phyloP scores from a whole-genome alignment of 2,113 vertebrate species.

The Chloebia gouldiae region DNA sequence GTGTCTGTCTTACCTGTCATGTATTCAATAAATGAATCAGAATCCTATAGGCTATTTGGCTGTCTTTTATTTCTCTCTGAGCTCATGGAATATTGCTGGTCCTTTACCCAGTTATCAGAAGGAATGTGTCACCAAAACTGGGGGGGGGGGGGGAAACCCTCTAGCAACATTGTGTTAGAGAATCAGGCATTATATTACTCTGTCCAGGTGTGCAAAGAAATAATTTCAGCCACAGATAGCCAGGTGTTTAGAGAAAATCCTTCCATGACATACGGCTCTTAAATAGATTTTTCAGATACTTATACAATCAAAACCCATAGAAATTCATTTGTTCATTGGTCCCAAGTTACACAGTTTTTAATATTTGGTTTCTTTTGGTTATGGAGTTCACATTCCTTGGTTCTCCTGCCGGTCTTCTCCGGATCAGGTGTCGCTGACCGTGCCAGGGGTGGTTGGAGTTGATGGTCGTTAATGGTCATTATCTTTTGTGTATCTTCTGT shows the following conservation, averaged over 20 bases:
- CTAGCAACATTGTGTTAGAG: neutral
- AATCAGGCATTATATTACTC: neutral
- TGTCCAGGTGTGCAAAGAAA: neutral
- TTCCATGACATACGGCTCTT: neutral
- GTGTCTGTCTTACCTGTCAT: slow-evolving; percentile 46
- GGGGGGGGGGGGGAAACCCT: too few species aligned
- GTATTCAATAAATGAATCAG: slow-evolving; percentile 65
- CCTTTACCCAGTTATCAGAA: accelerated
- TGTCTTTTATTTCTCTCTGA: neutral
- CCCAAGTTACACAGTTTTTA: neutral
- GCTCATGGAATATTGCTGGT: neutral
- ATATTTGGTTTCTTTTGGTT: neutral
- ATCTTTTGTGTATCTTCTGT: neutral
- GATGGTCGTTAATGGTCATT: neutral
- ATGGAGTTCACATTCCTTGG: neutral
- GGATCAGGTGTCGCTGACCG: neutral
- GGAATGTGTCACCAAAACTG: neutral
- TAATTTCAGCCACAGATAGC: neutral
- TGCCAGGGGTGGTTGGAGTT: neutral
- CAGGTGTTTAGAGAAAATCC: neutral
- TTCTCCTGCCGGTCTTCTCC: neutral
- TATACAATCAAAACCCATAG: neutral
- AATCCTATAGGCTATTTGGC: neutral
- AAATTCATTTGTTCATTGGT: neutral
- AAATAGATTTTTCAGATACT: neutral